Evolutionary conservation across 2,888 invertebrate species (phyloP), one percentile per base, ranked within the genome.

Genomic region (Chromoteleia sp.): DNA sequence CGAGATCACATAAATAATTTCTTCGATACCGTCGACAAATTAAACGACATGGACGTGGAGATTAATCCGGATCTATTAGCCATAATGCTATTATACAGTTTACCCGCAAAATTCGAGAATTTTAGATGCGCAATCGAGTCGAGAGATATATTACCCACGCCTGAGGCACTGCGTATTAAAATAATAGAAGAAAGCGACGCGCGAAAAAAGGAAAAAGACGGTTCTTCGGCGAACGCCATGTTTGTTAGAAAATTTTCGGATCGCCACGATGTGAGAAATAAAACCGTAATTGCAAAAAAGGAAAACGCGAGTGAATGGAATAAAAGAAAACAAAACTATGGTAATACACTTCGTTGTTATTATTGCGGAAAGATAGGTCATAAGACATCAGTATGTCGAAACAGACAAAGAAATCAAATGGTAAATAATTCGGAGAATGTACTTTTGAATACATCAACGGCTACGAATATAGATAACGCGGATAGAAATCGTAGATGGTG

Each of bases 301-400:
- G 10, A 56, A 15, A 10, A 25, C 6, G 25, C 52, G 30, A 67
- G 41, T 19, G 41, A 17, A 33, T 21, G 14, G 6, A 12, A 17
- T 17, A 48, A 19, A 45, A 0, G 6, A 14, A 30, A 70, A 45
- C 12, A 68, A 68, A 56, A 21, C 8, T 12, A 65, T 67, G 15
- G 58, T 50, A 56, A 15, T 8, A 30, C 3, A 7, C 68, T 48
- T 56, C 63, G 52, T 19, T 82, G 82, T 58, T 74, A 56, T 43
- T 56, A 41, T 12, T 84, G 82, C 43, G 48, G 48, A 15, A 43
- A 75, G 54, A 25, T 61, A 1, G 82, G 83, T 0, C 82, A 83
- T 36, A 84, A 83, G 70, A 76, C 68, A 7, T 43, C 50, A n/a
- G 67, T 65, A 2, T 80, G 80, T 61, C 59, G 52, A 33, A 29